A percentile compares a stretch with the other conserved stretches of the same genome.
Evolutionary conservation across 2,113 vertebrate species (phyloP).

Genomic region (Chloroceryle aenea): DNA sequence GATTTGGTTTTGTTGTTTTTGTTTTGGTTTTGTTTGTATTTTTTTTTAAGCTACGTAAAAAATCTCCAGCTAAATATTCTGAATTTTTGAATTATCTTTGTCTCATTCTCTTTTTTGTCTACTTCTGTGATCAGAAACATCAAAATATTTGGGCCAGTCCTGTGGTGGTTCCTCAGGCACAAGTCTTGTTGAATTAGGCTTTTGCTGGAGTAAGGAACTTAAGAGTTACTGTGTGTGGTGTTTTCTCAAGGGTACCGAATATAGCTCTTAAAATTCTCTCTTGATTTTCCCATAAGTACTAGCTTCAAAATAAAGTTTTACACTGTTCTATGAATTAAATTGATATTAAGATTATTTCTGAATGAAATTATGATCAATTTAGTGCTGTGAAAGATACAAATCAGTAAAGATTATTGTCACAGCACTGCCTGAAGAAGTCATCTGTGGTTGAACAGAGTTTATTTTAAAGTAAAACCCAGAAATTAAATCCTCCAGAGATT

Average conservation of each 20-base stretch:
- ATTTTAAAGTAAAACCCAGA: slow-evolving; percentile 29
- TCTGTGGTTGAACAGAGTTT: not conserved
- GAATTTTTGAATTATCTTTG: not conserved
- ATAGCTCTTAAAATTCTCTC: not conserved
- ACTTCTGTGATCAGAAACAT: not conserved
- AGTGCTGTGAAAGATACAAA: not conserved
- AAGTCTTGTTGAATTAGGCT: not conserved
- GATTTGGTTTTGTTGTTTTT: not conserved
- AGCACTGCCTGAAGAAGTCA: not conserved
- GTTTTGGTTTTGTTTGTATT: not conserved
- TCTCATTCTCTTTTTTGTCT: not conserved
- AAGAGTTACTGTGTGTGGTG: not conserved
- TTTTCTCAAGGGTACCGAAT: not conserved
- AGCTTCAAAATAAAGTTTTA: not conserved
- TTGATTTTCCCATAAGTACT: not conserved
- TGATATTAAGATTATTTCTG: not conserved
- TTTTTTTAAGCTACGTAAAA: not conserved
- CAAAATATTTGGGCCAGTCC: not conserved
- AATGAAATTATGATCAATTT: not conserved
- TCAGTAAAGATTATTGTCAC: not conserved
- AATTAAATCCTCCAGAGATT: not conserved
- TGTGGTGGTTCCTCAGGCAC: not conserved
- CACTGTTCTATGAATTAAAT: not conserved
- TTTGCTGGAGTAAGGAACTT: not conserved
- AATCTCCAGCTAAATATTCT: not conserved